Evolutionary conservation across 2,113 vertebrate genomes (phyloP).

Genomic region (Smithornis capensis): DNA sequence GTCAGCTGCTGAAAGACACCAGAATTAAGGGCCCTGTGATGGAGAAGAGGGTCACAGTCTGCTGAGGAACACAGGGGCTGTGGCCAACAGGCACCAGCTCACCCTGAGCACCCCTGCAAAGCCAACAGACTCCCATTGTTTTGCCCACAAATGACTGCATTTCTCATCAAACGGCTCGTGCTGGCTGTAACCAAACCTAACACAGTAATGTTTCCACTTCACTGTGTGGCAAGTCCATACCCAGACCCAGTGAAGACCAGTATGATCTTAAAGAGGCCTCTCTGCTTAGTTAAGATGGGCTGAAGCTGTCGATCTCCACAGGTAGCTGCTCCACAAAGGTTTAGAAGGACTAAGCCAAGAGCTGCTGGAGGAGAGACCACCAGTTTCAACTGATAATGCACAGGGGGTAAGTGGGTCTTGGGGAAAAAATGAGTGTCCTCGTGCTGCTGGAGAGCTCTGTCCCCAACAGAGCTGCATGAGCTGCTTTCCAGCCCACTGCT

Average conservation of each 20-base stretch:
- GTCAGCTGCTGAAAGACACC: background rate
- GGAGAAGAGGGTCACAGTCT: background rate
- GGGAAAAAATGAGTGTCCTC: background rate
- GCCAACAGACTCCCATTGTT: fast-evolving
- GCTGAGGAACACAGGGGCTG: background rate
- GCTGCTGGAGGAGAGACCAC: background rate
- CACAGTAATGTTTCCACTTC: background rate
- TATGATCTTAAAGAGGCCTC: too few species aligned
- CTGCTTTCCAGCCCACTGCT: background rate
- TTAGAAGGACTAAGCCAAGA: background rate
- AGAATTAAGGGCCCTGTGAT: background rate
- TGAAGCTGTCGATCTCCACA: background rate
- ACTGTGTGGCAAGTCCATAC: fast-evolving
- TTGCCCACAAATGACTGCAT: fast-evolving
- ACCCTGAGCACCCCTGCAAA: background rate
- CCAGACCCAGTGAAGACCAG: background rate
- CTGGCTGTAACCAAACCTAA: background rate
- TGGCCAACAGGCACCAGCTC: background rate
- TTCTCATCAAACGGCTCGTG: fast-evolving
- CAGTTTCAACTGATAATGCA: fast-evolving
- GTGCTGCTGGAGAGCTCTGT: background rate
- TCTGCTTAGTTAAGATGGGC: background rate
- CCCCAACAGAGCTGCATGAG: background rate
- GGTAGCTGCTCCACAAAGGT: background rate
- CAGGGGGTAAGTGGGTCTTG: background rate